Conservation (phyloP, 1,140 invertebrate genomes). For the Antheraea pernyi region DNA sequence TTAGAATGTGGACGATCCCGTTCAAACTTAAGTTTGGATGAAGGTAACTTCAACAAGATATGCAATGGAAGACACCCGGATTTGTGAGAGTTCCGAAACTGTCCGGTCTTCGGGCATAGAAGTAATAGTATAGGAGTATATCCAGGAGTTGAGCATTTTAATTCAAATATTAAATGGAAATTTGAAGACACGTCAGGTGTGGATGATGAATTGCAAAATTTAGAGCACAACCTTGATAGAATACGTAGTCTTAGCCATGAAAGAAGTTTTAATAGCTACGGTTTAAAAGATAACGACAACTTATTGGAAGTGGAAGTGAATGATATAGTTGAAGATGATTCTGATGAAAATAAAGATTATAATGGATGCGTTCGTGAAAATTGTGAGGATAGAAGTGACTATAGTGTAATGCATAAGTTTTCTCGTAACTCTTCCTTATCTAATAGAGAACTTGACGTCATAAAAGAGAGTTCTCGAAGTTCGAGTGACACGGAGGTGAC, state of each 20-base stretch:
- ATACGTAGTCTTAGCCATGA: conserved; percentile 70
- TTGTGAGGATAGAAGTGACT: conserved; percentile 70
- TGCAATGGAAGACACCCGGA: conserved; percentile 75
- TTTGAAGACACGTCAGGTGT: conserved; percentile 62
- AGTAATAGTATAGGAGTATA: conserved; percentile 75
- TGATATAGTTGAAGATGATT: conserved; percentile 56
- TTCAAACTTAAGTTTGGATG: conserved; percentile 75
- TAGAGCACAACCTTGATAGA: conserved; percentile 75
- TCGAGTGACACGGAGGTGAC: conserved; percentile 78
- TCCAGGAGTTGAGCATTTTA: conserved; percentile 71
- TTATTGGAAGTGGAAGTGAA: conserved; percentile 72
- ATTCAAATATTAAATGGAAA: conserved; percentile 74
- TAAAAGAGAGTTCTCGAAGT: conserved; percentile 77
- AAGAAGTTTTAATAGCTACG: conserved; percentile 53
- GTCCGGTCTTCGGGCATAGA: conserved; percentile 75
- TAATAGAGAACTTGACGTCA: conserved; percentile 75
- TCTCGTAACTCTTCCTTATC: conserved; percentile 70
- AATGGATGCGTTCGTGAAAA: conserved; percentile 50
- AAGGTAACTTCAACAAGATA: conserved; percentile 71
- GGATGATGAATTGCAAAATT: conserved; percentile 62
- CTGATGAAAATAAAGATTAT: conserved; percentile 64
- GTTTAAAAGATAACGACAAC: conserved; percentile 60
- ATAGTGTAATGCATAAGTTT: conserved; percentile 62
- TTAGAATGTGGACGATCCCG: conserved; percentile 68
- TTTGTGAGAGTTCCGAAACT: conserved; percentile 78